Conservation (phyloP, 2,888 invertebrate genomes). For the Frankliniella intonsa region DNA sequence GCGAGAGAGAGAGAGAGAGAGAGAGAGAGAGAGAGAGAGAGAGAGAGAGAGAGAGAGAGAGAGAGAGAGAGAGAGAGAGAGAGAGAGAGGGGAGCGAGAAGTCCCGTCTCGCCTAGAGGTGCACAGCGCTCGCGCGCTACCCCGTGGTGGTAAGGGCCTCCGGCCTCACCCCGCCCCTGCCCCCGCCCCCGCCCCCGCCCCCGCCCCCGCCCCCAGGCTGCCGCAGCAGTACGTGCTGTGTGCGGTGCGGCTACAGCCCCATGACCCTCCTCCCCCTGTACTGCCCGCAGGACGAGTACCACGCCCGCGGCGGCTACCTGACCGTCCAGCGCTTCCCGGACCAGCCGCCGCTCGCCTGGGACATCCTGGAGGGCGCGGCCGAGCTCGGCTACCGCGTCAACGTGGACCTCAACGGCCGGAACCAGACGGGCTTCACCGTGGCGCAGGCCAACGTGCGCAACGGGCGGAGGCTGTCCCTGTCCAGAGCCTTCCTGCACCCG, state of each 20-base stretch:
- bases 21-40: not conserved
- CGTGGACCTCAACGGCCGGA: slow-evolving; percentile 61
- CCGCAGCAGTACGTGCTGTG: not conserved
- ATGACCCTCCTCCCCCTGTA: not conserved
- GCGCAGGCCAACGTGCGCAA: slow-evolving; percentile 60
- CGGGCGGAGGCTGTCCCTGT: slow-evolving; percentile 58
- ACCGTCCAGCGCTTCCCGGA: slow-evolving; percentile 61
- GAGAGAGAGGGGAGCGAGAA: not conserved
- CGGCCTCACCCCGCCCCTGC: not conserved
- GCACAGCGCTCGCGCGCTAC: too few species aligned
- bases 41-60: not conserved
- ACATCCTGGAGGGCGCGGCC: slow-evolving; percentile 57
- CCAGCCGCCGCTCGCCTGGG: slow-evolving; percentile 58
- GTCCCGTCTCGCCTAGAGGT: too few species aligned
- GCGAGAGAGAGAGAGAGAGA: not conserved
- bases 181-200: too few species aligned
- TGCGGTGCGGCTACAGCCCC: not conserved
- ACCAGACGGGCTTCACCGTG: slow-evolving; percentile 59
- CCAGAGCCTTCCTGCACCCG: slow-evolving; percentile 59
- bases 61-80: not conserved
- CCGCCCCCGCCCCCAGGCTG: too few species aligned
- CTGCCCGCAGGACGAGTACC: slow-evolving; percentile 48
- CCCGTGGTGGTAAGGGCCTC: not conserved
- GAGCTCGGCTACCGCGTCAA: slow-evolving; percentile 60
- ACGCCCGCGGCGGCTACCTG: slow-evolving; percentile 58